Evolutionary conservation across 1,140 invertebrate genomes (phyloP), one percentile per base, ranked within the genome.

Genomic region (Telenomus remus): DNA sequence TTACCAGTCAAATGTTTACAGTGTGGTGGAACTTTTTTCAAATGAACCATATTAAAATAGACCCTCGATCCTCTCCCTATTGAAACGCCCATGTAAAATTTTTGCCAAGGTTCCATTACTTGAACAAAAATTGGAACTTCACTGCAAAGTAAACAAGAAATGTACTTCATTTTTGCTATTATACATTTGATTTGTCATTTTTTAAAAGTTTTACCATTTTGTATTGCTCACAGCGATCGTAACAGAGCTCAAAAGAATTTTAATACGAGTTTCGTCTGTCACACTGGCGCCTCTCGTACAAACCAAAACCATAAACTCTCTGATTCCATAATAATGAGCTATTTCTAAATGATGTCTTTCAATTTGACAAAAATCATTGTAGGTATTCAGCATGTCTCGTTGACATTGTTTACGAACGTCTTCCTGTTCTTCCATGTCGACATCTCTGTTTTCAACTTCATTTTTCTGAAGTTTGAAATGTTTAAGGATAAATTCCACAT

Each of bases 61-160:
- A 93, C 92, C 69, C 93, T 90, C 7, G 93, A 89, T 49, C 93
- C 93, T 81, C 90, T 92, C 48, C 92, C 91, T 82, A 95, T 91
- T 80, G 92, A 93, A 8, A 94, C 90, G 16, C 96, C 96, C 37
- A 93, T 86, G 86, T 94, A 98, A 87, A 92, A 94, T 76, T 93
- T 92, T 80, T 95, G 94, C 90, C 93, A 93, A 57, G 90, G 90
- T 83, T 95, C 92, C 79, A 94, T 89, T 14, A 95, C 91, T 89
- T 97, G 96, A 47, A 97, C 90, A 89, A 98, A 97, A 14, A 96
- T 89, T 33, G 97, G 96, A 50, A 97, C 89, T 73, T 93, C 90
- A 85, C 95, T 93, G 43, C 8, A 13, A 7, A 44, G 1, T 8
- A 44, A 44, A n/a, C n/a, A n/a, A n/a, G n/a, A 39, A 39, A 39